Base-by-base conservation (phyloP, 92 coral and sea anemone species). In the Pocillopora meandrina region DNA sequence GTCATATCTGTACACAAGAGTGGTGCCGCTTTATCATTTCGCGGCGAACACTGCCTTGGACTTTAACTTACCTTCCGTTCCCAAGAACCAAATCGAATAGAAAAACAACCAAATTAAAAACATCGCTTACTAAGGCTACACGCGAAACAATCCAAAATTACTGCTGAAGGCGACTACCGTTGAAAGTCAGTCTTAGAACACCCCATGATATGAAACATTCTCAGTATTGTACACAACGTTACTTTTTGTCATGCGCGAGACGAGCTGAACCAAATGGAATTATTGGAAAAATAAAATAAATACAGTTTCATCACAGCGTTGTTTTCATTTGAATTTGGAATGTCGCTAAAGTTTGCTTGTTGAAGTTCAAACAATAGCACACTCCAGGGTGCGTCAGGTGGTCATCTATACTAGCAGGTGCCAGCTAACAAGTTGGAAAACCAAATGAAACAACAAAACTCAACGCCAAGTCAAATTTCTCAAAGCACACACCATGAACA, bases 311-410 rank as follows among this genome's bases (percentile, higher is more conserved):
- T 61, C 63, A 61, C n/a, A 73, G 31, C 16, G 72, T 64, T 83
- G 64, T 73, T 62, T 83, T 73, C 56, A 31, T 74, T 83, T 74
- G 34, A 55, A 79, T 82, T 57, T 82, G 80, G 79, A 35, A 23
- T 83, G 63, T 35, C 65, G 80, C 52, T 61, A 64, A 64, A 83
- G 86, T 73, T 82, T 83, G 86, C 80, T 83, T 74, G 59, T 72
- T 83, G 79, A 72, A 83, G 71, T 83, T 74, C 74, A 73, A 83
- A 83, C 86, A 83, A 83, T 73, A 74, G 18, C 26, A 13, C 80
- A 21, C 80, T 60, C 56, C 56, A 34, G 56, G 80, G 70, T 13
- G 78, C 65, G 49, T 81, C 85, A 42, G 77, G 69, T 81, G 85
- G 78, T 12, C 42, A 0, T 10, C 42, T 1, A 58, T 11, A 14